A percentile compares a stretch with the other conserved stretches of the same genome.
These are phyloP conservation scores for Meliscaeva auricollis DNA, from an alignment of 2,888 invertebrate species.

Conservation along the genomic window DNA sequence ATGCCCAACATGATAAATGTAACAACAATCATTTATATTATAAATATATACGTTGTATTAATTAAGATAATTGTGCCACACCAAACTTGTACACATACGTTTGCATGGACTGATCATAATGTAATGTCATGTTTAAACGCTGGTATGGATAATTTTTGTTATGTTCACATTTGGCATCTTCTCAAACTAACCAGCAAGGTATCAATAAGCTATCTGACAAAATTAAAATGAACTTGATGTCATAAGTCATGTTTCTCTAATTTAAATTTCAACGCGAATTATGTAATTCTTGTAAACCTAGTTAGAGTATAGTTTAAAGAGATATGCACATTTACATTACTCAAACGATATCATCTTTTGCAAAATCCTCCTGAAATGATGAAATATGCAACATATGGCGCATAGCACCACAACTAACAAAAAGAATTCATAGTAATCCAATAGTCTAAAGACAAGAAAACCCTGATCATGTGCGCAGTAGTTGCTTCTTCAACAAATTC, in stretches of 20 bases:
- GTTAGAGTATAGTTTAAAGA: neutral
- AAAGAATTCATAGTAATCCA: neutral
- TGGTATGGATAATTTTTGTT: no score
- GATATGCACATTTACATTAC: neutral
- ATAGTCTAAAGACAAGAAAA: conserved; percentile 8
- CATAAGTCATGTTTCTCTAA: neutral
- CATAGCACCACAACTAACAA: neutral
- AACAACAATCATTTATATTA: no score
- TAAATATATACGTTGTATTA: no score
- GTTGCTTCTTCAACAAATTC: neutral
- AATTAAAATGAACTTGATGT: neutral
- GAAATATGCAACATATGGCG: conserved; percentile 35
- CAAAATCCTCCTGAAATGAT: neutral
- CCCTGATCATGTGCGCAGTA: conserved; percentile 34
- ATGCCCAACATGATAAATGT: no score
- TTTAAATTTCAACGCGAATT: neutral
- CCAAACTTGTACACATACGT: no score
- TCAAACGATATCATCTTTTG: neutral
- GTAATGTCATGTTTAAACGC: no score
- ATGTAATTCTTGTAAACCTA: neutral
- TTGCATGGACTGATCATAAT: no score
- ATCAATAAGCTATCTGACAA: no score
- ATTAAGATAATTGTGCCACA: no score
- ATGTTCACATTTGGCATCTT: no score
- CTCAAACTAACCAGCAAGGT: no score